Percentiles rank a stretch among this genome's conserved stretches.
These are phyloP conservation scores for Entomobrya multifasciata DNA, from an alignment of 2,888 invertebrate species.

Conservation along the genomic window DNA sequence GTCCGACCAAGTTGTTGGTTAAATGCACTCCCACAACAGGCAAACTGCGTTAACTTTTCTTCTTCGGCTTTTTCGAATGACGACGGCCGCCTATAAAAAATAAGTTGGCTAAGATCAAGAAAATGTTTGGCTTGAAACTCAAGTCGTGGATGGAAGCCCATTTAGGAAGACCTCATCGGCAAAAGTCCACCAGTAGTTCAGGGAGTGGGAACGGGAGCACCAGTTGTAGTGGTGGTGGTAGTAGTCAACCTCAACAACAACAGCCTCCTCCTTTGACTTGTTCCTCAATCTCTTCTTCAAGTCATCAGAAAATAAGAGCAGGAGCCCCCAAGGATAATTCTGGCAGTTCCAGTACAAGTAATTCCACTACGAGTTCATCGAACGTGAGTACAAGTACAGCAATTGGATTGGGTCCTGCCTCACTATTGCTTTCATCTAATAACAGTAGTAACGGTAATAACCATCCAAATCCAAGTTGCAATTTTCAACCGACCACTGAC, in stretches of 20 bases:
- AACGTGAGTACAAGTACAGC: constrained; percentile 47
- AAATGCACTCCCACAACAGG: constrained; percentile 27
- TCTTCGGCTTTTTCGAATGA: neutral
- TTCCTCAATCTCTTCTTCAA: constrained; percentile 29
- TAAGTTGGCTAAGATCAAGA: constrained; percentile 73
- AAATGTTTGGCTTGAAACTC: constrained; percentile 79
- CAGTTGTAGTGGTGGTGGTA: too few species aligned
- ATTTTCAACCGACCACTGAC: constrained; percentile 46
- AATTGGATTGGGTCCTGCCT: constrained; percentile 32
- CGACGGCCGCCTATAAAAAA: constrained; percentile 43
- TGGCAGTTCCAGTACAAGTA: constrained; percentile 50
- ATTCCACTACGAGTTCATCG: constrained; percentile 55
- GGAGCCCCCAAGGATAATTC: constrained; percentile 34
- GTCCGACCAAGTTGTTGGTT: constrained; percentile 39
- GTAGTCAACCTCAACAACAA: constrained; percentile 19
- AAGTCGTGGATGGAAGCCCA: constrained; percentile 80
- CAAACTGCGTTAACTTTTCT: constrained; percentile 15
- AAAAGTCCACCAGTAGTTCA: constrained; percentile 72
- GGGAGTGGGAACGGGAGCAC: constrained; percentile 15
- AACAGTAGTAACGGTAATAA: constrained; percentile 26
- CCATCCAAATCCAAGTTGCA: constrained; percentile 60
- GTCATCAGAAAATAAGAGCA: constrained; percentile 22
- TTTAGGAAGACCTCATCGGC: constrained; percentile 78
- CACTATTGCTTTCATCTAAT: constrained; percentile 3
- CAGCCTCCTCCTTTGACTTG: constrained; percentile 49